A percentile compares a stretch with the other conserved stretches of the same genome.
Evolutionary conservation across 2,888 invertebrate species (phyloP).

Genomic region (Drosophila affinis): DNA sequence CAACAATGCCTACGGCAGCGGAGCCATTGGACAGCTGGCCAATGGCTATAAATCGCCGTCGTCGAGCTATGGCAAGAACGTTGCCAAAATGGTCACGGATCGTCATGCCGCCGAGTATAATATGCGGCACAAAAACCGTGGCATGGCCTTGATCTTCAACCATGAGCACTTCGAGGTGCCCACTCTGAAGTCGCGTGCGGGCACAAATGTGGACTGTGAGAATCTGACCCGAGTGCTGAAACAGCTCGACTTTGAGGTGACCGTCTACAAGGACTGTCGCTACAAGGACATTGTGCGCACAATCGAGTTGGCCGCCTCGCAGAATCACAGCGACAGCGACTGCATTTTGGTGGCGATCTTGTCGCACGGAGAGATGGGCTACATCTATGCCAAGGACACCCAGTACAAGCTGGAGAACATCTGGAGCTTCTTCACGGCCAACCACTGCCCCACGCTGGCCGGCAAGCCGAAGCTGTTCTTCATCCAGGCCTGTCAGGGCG

Average conservation of each 20-base stretch:
- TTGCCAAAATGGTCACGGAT: constrained; percentile 87
- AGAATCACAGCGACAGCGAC: constrained; percentile 92
- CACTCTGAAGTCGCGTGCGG: constrained; percentile 89
- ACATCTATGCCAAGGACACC: constrained; percentile 93
- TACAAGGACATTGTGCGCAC: constrained; percentile 87
- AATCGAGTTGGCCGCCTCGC: constrained; percentile 88
- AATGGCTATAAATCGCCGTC: constrained; percentile 73
- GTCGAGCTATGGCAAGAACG: constrained; percentile 73
- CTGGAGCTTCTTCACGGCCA: constrained; percentile 91
- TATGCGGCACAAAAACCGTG: constrained; percentile 92
- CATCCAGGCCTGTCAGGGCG: constrained; percentile 96
- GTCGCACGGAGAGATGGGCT: constrained; percentile 94
- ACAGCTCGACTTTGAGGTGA: constrained; percentile 89
- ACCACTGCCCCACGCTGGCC: constrained; percentile 92
- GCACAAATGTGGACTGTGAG: constrained; percentile 94
- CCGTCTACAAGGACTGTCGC: constrained; percentile 88
- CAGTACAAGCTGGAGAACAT: constrained; percentile 92
- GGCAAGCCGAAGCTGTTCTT: constrained; percentile 92
- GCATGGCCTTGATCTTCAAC: constrained; percentile 94
- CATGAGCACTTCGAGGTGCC: constrained; percentile 92
- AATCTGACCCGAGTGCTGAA: constrained; percentile 88
- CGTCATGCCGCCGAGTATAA: constrained; percentile 91
- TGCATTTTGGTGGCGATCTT: constrained; percentile 93
- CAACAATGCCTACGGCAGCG: constrained; percentile 52
- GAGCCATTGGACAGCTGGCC: constrained; percentile 78